These are phyloP conservation scores for Tokudaia tokunoshimensis DNA, from an alignment of 2,797 vertebrate species.

Conservation along the genomic window DNA sequence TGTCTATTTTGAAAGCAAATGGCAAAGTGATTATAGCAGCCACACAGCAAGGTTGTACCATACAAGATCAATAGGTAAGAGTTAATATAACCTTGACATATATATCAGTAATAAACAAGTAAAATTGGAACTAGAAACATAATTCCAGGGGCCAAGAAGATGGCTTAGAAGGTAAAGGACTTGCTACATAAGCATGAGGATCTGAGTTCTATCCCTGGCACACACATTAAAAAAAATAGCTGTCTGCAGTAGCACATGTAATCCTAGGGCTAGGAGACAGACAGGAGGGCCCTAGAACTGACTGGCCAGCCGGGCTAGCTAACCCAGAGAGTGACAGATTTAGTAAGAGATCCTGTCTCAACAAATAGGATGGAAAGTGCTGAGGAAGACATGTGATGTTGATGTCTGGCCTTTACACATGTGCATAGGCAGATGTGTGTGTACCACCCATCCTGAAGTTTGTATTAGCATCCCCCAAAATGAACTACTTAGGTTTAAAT, in stretches of 20 bases:
- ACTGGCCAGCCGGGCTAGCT: background rate
- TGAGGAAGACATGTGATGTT: too few species aligned
- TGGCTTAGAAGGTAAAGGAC: background rate
- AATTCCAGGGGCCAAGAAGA: background rate
- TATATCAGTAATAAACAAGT: background rate
- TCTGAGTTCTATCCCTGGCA: background rate
- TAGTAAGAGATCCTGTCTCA: background rate
- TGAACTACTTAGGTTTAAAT: slow-evolving; percentile 34
- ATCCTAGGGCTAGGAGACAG: background rate
- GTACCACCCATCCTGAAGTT: background rate
- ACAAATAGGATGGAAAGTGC: background rate
- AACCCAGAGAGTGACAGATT: background rate
- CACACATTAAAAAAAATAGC: background rate
- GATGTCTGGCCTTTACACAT: background rate
- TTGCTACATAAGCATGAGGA: background rate
- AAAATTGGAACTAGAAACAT: slow-evolving; percentile 45
- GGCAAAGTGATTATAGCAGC: background rate
- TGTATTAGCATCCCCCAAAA: background rate
- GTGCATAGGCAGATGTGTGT: background rate
- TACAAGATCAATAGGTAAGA: background rate
- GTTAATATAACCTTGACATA: background rate
- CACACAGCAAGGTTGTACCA: background rate
- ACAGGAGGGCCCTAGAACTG: background rate
- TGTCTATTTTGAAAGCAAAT: slow-evolving; percentile 67
- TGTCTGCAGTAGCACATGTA: background rate